These are phyloP conservation scores for Oedothorax gibbosus DNA, from an alignment of 1,140 invertebrate genomes.

Conservation along the genomic window DNA sequence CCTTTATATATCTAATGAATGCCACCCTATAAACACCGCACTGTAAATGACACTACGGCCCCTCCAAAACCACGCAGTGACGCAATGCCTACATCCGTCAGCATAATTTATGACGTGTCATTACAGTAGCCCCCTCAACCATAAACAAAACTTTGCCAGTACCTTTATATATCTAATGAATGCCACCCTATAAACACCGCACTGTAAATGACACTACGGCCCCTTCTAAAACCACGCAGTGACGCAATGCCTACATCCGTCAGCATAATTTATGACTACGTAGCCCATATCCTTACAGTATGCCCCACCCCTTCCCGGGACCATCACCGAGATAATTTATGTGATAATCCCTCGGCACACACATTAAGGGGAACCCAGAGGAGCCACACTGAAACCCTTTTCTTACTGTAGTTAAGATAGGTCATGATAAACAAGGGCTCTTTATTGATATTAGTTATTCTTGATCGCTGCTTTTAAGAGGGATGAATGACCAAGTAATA, in stretches of 20 bases:
- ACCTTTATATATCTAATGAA: no score
- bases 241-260: slow-evolving; percentile 19
- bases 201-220: not conserved
- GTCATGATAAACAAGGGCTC: no score
- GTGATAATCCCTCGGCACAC: no score
- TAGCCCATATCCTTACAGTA: slow-evolving; percentile 31
- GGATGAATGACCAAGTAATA: no score
- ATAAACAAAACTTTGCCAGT: no score
- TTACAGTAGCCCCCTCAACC: slow-evolving; percentile 31
- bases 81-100: slow-evolving; percentile 14
- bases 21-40: not conserved
- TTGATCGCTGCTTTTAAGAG: no score
- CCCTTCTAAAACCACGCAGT: not conserved
- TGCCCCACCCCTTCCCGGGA: no score
- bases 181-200: not conserved
- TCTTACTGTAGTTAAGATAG: no score
- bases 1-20: not conserved
- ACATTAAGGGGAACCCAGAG: slow-evolving; percentile 40
- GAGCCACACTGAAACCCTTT: not conserved
- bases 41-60: not conserved
- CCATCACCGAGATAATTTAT: no score
- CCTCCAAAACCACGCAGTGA: not conserved
- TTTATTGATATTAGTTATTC: no score
- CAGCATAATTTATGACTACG: slow-evolving; percentile 41
- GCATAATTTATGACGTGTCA: slow-evolving; percentile 47